A percentile compares a stretch with the other conserved stretches of the same genome.
Evolutionary conservation across 2,113 vertebrate species (phyloP).

Genomic region (Sterrhoptilus dennistouni): DNA sequence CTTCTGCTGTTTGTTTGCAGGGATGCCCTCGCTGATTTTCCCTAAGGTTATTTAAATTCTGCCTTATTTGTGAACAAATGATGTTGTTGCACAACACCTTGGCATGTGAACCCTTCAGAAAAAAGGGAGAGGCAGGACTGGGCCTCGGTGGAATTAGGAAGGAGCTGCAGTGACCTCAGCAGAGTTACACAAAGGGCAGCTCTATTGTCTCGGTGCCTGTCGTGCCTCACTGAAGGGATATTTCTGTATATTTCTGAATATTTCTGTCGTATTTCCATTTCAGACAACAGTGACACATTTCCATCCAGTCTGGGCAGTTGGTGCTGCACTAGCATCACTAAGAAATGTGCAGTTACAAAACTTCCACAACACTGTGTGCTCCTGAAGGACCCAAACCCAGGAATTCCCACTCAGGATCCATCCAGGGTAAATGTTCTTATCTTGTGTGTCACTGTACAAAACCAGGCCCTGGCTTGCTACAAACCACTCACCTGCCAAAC

Average conservation of each 20-base stretch:
- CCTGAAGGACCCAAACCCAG: accelerated
- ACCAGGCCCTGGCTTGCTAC: neutral
- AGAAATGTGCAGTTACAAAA: neutral
- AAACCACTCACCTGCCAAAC: neutral
- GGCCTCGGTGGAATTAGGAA: neutral
- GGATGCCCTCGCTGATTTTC: neutral
- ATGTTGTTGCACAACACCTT: conserved; percentile 18
- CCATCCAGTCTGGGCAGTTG: neutral
- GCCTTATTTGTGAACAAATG: conserved; percentile 46
- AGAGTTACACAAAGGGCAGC: neutral
- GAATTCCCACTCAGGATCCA: neutral
- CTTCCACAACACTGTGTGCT: accelerated
- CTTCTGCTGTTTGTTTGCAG: conserved; percentile 8
- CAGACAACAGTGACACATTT: neutral
- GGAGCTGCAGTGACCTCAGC: neutral
- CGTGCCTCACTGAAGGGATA: neutral
- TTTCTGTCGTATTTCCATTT: neutral
- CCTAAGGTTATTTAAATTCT: conserved; percentile 24
- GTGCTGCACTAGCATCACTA: neutral
- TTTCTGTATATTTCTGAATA: neutral
- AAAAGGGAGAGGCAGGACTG: neutral
- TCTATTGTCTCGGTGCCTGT: neutral
- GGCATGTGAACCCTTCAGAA: conserved; percentile 40
- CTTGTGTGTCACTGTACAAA: neutral
- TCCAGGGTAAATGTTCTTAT: neutral